Evolutionary conservation across 37 sponge, comb jelly and placozoan genomes (phyloP), one percentile per base, ranked within the genome.

Genomic region (Ephydatia muelleri): DNA sequence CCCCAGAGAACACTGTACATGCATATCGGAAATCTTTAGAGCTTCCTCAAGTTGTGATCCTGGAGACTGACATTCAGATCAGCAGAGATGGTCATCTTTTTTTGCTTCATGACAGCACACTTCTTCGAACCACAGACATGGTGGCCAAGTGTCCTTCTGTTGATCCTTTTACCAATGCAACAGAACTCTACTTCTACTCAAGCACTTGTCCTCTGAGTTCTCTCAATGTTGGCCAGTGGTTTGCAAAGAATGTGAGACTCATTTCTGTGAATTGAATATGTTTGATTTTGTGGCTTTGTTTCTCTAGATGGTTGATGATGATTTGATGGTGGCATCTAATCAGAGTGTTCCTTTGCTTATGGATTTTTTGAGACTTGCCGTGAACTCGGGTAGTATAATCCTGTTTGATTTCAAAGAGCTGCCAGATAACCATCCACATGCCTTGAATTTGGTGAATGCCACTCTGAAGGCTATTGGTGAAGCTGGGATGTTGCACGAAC

Each of bases 11-110:
- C 29, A 77, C 86, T 2, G 2, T 86, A 2, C 36, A 65, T 12
- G 86, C 91, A 16, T 91, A 86, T 70, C 68, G 47, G 2, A 26
- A 49, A 19, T 77, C 83, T 29, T 21, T 28, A 14, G 25, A 35
- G 34, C 26, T 74, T 29, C 78, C 75, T 38, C 39, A 32, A 13
- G 72, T 91, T 38, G 29, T 34, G 0, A 84, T 73, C 2, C 64
- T 91, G 14, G 91, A 91, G 57, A 82, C 91, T 26, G 91, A 91
- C 28, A 75, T 91, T 22, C 82, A 81, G 67, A 35, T 85, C 49
- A 86, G 91, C 75, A 34, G 31, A 2, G 87, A 91, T 70, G 91
- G 91, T 21, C 68, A 67, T 27, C 83, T 65, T 31, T 91, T 91
- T 38, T 83, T 91, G 4, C 83, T 91, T 14, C 91, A 91, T 48